phyloP scores from a whole-genome alignment of 1,140 invertebrate genomes.

The Phthorimaea operculella region DNA sequence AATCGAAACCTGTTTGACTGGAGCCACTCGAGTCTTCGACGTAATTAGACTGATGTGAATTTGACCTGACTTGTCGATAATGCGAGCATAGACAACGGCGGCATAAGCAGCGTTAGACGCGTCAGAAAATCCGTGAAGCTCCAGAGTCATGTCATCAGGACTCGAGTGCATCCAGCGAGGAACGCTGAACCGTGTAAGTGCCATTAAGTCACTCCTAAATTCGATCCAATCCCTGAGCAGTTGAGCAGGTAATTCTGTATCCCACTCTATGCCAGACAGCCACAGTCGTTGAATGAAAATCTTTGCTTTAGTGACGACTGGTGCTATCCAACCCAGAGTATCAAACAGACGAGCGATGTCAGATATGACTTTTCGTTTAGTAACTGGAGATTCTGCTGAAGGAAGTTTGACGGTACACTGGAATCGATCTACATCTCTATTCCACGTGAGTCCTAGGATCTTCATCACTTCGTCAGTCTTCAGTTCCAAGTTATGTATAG shows the following conservation, averaged over 20 bases:
- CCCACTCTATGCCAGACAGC: not conserved
- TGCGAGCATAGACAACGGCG: conserved; percentile 23
- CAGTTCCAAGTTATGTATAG: not conserved
- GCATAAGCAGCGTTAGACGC: conserved; percentile 29
- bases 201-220: not conserved
- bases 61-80: not conserved
- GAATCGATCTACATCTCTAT: conserved; percentile 7
- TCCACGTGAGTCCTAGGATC: conserved; percentile 14
- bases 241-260: not conserved
- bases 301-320: not conserved
- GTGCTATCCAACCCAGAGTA: not conserved
- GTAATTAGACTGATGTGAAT: conserved; percentile 11
- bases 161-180: not conserved
- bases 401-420: conserved; percentile 5
- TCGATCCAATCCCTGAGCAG: not conserved
- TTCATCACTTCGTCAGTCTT: conserved; percentile 10
- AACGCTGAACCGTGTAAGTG: not conserved
- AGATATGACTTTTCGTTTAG: conserved; percentile 13
- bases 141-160: not conserved
- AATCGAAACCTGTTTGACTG: conserved; percentile 24
- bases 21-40: conserved; percentile 30
- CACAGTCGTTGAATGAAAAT: not conserved
- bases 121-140: conserved; percentile 28
- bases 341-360: conserved; percentile 11
- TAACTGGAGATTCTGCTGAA: not conserved